Base-by-base conservation (phyloP, 2,113 vertebrate genomes). In the Platanista minor region DNA sequence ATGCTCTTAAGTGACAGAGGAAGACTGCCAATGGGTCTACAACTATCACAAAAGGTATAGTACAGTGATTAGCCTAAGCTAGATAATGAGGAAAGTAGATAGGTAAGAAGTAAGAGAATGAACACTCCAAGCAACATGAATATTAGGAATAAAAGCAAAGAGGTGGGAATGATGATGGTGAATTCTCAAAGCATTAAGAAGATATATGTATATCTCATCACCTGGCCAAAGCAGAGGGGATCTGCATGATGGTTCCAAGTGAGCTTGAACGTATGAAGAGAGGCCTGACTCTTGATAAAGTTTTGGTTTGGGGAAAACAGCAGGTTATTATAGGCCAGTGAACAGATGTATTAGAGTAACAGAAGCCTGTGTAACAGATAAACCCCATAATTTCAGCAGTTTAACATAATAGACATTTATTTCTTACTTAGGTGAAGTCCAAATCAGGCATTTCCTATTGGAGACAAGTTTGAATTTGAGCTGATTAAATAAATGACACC, bases 381-480 rank as follows among this genome's bases (percentile, higher is more conserved):
- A 92, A 52, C 15, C 31, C 64, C 41, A 49, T 59, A 41, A 88
- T 83, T 57, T 78, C 29, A 31, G 5, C 57, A 29, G 33, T 41
- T 91, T 92, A 59, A 91, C 11, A 23, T 64, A 71, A 66, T 3
- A 78, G 27, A 78, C 23, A 72, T 83, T 57, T 78, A 41, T 86
- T 72, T 78, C 8, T 59, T 74, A 54, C 12, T 72, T 71, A n/a
- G 23, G 12, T 31, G 36, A 89, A 78, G 27, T 84, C 5, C 54
- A 90, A 95, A 90, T 91, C 59, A 78, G 39, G 59, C 77, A n/a
- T 86, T 93, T 94, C 72, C 82, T 46, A 46, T 67, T 54, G 18
- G 33, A 91, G 33, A 66, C n/a, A 94, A 86, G 25, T 61, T 23
- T 87, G 39, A 41, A n/a, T 49, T 81, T 18, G 17, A 23, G 13